These are phyloP conservation scores for Exephanes ischioxanthus DNA, from an alignment of 2,888 invertebrate genomes.

Conservation along the genomic window DNA sequence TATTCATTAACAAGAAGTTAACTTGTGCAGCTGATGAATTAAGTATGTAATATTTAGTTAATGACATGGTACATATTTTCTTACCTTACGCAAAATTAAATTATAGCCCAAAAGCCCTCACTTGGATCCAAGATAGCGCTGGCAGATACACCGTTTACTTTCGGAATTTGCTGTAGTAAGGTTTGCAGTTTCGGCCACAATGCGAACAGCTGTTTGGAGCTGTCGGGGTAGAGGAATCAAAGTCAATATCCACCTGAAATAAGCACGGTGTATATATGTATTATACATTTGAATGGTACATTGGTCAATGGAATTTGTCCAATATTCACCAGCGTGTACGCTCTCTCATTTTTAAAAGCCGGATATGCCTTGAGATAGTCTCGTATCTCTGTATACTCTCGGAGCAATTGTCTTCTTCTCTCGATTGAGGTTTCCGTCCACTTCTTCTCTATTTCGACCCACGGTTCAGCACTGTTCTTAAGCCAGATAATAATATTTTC, in stretches of 20 bases:
- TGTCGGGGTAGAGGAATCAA: neutral
- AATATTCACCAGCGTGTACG: neutral
- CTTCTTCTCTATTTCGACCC: neutral
- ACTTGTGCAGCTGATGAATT: neutral
- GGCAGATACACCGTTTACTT: neutral
- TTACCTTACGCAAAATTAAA: too few species aligned
- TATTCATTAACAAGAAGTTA: neutral
- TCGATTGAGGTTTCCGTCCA: neutral
- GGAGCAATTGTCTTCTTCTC: neutral
- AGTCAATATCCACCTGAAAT: neutral
- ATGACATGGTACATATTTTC: too few species aligned
- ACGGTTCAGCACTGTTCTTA: neutral
- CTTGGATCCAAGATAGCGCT: neutral
- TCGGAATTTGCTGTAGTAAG: neutral
- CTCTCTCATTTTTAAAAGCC: neutral
- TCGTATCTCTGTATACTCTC: neutral
- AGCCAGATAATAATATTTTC: slow-evolving; percentile 8
- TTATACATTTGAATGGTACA: too few species aligned
- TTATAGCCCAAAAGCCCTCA: neutral
- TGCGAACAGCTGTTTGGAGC: neutral
- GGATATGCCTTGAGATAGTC: slow-evolving; percentile 19
- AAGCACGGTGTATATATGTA: neutral
- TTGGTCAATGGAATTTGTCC: too few species aligned
- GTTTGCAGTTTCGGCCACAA: neutral
- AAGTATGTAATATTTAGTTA: too few species aligned